Evolutionary conservation across 2,797 vertebrate species (phyloP), one percentile per base, ranked within the genome.

Genomic region (Chrysocyon brachyurus): DNA sequence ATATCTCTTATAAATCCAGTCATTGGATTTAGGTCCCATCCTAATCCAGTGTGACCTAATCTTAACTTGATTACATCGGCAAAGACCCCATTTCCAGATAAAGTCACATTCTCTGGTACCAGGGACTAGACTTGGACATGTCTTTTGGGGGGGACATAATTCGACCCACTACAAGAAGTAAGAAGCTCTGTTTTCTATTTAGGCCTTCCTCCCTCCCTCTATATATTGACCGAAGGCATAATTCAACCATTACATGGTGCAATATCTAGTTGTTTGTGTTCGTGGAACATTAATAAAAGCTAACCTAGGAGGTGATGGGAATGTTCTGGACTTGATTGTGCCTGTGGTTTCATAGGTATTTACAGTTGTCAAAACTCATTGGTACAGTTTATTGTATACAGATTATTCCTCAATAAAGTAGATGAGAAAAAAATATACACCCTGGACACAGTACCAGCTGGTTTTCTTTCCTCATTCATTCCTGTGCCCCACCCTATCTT

Each of bases 141-240:
- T 11, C 10, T 91, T 75, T 91, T 36, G 14, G 63, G 28, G 16
- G 19, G 24, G 5, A 70, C 36, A 81, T n/a, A 94, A 12, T 49
- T 73, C n/a, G 92, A 61, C 40, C 28, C 24, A 91, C 49, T 68
- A 31, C 11, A 82, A 28, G 49, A 83, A 87, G 49, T 57, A 75
- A 77, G 61, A 81, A 66, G 3, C 24, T 87, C 33, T 86, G 56
- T 31, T 81, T n/a, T 90, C 40, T 52, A 1, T 95, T 91, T 97
- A 81, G 56, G 61, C 57, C 57, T 88, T 14, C 52, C 49, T 75
- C 14, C n/a, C 10, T 75, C 31, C 26, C 16, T 95, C 73, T 84
- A 22, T 61, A 33, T 73, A 63, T 56, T 28, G 70, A 64, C 66
- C 46, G 2, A 92, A 87, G 22, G 63, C 46, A 77, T 19, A 40